These are phyloP conservation scores for Ascaphus truei DNA, from an alignment of 2,113 vertebrate genomes.

Conservation along the genomic window DNA sequence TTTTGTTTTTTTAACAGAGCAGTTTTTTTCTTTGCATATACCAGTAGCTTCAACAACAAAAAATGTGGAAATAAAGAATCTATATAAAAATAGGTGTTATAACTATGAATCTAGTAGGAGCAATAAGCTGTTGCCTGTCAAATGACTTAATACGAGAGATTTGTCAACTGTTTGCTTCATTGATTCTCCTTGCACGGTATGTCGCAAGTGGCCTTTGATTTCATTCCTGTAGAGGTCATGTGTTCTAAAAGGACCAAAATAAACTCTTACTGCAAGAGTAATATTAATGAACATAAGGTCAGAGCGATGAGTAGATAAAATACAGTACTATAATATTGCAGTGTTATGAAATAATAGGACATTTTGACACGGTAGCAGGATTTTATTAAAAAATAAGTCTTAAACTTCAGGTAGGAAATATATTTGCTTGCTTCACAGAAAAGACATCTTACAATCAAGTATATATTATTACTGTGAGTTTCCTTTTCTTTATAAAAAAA, in stretches of 20 bases:
- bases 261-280: conserved; percentile 9
- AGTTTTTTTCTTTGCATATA: conserved; percentile 5
- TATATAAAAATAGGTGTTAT: conserved; percentile 20
- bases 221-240: conserved; percentile 29
- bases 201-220: conserved; percentile 32
- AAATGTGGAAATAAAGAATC: background rate
- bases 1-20: no score
- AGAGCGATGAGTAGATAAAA: conserved; percentile 6
- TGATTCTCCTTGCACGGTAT: conserved; percentile 29
- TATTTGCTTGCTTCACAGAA: no score
- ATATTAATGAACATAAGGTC: conserved; percentile 31
- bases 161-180: conserved; percentile 31
- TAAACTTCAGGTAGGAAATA: no score
- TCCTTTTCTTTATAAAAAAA: no score
- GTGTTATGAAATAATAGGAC: no score
- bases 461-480: no score
- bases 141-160: conserved; percentile 30
- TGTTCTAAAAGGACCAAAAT: conserved; percentile 17
- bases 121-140: conserved; percentile 16
- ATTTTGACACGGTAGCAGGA: no score
- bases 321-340: conserved; percentile 3
- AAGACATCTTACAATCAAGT: no score
- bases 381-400: no score
- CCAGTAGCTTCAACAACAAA: background rate
- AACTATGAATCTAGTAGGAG: conserved; percentile 19